These are phyloP conservation scores for Phaonia tiefii DNA, from an alignment of 2,888 invertebrate genomes.

Conservation along the genomic window DNA sequence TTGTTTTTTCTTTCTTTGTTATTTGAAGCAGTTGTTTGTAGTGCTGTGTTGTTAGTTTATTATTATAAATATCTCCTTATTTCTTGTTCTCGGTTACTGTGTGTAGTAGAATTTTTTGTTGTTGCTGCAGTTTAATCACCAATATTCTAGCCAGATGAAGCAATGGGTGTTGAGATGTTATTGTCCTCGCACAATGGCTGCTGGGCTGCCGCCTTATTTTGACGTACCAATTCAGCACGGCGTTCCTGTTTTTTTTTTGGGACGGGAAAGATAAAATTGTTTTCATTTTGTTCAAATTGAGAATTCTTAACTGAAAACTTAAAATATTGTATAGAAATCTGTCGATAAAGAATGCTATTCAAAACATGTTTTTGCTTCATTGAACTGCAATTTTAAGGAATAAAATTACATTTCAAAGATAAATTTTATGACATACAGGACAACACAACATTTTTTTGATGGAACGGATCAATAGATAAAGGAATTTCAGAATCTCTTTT, in stretches of 20 bases:
- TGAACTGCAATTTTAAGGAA: too few relatives aligned
- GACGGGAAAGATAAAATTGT: too few relatives aligned
- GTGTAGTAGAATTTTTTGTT: slow-evolving; percentile 21
- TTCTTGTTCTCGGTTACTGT: slow-evolving; percentile 22
- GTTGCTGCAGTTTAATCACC: slow-evolving; percentile 29
- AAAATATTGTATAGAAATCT: too few relatives aligned
- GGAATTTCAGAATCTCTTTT: too few relatives aligned
- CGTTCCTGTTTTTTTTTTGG: slow-evolving; percentile 94
- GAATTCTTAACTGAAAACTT: too few relatives aligned
- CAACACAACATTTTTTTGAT: too few relatives aligned
- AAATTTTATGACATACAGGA: too few relatives aligned
- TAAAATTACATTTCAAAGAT: too few relatives aligned
- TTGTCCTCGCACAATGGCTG: slow-evolving; percentile 82
- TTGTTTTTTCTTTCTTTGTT: slow-evolving; percentile 45
- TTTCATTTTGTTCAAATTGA: too few relatives aligned
- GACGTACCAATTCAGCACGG: slow-evolving; percentile 94
- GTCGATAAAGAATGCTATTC: too few relatives aligned
- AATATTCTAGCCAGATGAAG: slow-evolving; percentile 84
- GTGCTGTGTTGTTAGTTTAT: slow-evolving; percentile 61
- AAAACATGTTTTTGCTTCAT: too few relatives aligned
- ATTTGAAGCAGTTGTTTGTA: slow-evolving; percentile 63
- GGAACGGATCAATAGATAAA: too few relatives aligned
- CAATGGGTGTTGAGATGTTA: slow-evolving; percentile 81
- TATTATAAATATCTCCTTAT: slow-evolving; percentile 36
- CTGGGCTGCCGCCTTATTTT: slow-evolving; percentile 87